Evolutionary conservation across 2,888 invertebrate species (phyloP), one percentile per base, ranked within the genome.

Genomic region (Homarus gammarus): DNA sequence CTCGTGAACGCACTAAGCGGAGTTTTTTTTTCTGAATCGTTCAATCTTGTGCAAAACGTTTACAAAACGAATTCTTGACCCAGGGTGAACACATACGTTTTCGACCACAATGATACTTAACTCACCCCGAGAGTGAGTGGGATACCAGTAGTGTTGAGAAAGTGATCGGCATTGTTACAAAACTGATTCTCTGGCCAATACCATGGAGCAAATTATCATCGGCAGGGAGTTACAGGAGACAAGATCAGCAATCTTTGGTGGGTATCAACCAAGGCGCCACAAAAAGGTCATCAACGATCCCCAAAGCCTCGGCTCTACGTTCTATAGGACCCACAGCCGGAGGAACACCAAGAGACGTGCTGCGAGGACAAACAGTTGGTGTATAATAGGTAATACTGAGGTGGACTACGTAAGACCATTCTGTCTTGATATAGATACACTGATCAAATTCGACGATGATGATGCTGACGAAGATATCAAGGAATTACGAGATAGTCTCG

Each of bases 141-240:
- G n/a, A n/a, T n/a, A n/a, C n/a, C n/a, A n/a, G n/a, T n/a, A n/a
- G n/a, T n/a, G n/a, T n/a, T n/a, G n/a, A n/a, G n/a, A n/a, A n/a
- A n/a, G n/a, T n/a, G 18, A 18, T 56, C 18, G 56, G 56, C 56
- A 56, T 56, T 15, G 56, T 56, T 15, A 18, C 56, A 56, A 15
- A n/a, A n/a, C 12, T 70, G 31, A 31, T 15, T 56, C 0, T 56
- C 22, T 27, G 18, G 38, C 36, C 38, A 8, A 31, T 1, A 40
- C 49, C 27, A 83, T 83, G 83, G 83, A 68, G 61, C 68, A 68
- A 49, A 33, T 83, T n/a, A 22, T 83, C 49, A 83, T 83, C 49
- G 31, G 40, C 51, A 68, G 83, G n/a, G 70, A 68, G 49, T 12
- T 83, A 27, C 83, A 83, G 33, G 44, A 68, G 49, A 8, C 18